phyloP scores from a whole-genome alignment of 2,888 invertebrate genomes.

The Ochlodes sylvanus region DNA sequence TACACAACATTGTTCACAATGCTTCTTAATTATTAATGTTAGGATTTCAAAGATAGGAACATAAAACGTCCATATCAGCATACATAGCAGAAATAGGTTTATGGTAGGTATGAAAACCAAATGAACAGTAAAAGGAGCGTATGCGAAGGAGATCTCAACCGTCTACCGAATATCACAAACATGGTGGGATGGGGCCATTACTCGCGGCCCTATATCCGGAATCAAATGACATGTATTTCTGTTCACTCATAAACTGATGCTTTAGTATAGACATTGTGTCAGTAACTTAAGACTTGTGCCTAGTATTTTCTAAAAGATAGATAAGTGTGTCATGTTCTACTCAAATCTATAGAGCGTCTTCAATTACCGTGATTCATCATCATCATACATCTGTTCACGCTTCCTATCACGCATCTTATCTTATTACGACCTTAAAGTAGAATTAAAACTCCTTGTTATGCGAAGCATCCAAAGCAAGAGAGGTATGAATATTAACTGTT shows the following conservation, averaged over 20 bases:
- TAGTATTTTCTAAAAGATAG: background rate
- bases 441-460: too few species aligned
- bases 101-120: slow-evolving; percentile 56
- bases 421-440: too few species aligned
- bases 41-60: background rate
- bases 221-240: slow-evolving; percentile 49
- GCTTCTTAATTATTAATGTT: too few species aligned
- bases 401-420: too few species aligned
- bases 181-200: slow-evolving; percentile 52
- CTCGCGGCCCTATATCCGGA: slow-evolving; percentile 50
- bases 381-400: too few species aligned
- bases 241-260: slow-evolving; percentile 28
- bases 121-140: slow-evolving; percentile 63
- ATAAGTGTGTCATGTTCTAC: too few species aligned
- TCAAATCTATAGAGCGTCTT: too few species aligned
- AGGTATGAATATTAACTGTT: too few species aligned
- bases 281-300: background rate
- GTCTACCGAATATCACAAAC: slow-evolving; percentile 64
- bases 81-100: slow-evolving; percentile 33
- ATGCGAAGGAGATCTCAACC: slow-evolving; percentile 73
- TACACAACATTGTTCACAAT: too few species aligned
- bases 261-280: background rate
- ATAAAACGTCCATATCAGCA: background rate
- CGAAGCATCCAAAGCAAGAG: too few species aligned
- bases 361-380: too few species aligned